Percentiles rank a stretch among this genome's conserved stretches.
Conservation (phyloP, 2,113 vertebrate species). For the Pampusana beccarii region DNA sequence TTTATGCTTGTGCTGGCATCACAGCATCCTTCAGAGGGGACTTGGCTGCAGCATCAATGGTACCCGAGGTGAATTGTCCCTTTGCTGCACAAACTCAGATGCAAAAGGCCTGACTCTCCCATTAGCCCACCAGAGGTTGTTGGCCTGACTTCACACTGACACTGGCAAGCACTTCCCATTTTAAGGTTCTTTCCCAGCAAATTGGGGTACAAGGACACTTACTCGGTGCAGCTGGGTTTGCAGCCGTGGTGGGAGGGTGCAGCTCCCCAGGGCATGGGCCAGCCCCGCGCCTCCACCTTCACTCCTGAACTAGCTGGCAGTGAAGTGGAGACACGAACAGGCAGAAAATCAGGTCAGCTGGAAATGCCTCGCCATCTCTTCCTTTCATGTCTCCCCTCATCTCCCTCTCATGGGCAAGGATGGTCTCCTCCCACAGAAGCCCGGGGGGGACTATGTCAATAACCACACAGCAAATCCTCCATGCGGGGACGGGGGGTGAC, state of each 20-base stretch:
- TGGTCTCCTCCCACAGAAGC: accelerated
- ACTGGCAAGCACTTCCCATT: neutral
- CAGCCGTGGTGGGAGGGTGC: accelerated
- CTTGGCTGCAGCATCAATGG: neutral
- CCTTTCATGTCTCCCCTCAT: neutral
- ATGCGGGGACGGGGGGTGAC: accelerated
- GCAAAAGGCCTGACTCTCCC: neutral
- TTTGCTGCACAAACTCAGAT: neutral
- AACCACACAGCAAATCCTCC: neutral
- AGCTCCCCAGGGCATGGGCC: accelerated
- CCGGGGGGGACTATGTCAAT: accelerated
- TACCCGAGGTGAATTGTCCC: neutral
- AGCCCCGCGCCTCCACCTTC: accelerated
- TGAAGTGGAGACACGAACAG: neutral
- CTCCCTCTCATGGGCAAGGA: neutral
- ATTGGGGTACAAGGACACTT: neutral
- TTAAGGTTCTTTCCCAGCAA: neutral
- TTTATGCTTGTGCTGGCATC: neutral
- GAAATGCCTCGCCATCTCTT: constrained; percentile 34
- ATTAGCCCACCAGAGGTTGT: neutral
- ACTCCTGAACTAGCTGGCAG: neutral
- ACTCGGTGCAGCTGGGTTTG: neutral
- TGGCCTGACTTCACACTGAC: neutral
- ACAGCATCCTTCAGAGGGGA: neutral
- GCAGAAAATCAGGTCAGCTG: constrained; percentile 66